Evolutionary conservation across 2,888 invertebrate species (phyloP), one percentile per base, ranked within the genome.

Genomic region (Sinopyrophorus schimmeli): DNA sequence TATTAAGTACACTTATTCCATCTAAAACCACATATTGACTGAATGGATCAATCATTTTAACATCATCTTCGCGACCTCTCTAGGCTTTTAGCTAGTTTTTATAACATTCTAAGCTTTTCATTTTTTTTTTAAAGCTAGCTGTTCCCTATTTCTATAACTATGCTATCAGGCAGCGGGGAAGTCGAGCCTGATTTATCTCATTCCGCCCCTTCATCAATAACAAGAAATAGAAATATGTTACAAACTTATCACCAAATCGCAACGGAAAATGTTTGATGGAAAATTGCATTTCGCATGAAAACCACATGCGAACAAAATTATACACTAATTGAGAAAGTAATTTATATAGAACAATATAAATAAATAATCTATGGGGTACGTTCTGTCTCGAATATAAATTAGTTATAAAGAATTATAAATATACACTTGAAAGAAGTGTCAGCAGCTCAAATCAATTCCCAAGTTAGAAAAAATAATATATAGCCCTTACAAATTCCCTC

Each of bases 201-300:
- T 18, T 35, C 40, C 47, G 40, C 47, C 47, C 47, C 34, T 24
- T 28, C 41, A 48, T 41, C 47, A 41, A 48, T 48, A 48, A 48
- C 47, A 48, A 48, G 35, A 48, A 28, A 48, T 35, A 41, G 34
- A 48, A 41, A 48, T 48, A 48, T 41, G 47, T 48, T 48, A 35
- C 27, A 41, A 35, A 41, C 34, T 48, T 48, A 48, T 41, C 34
- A 42, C 34, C 28, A 41, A n/a, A n/a, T n/a, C n/a, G 42, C 41
- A 48, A 42, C 42, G 35, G 37, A 34, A 41, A 41, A 41, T 31
- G 47, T 34, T 41, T 35, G 41, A 47, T 41, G 23, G 39, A 46
- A 39, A 44, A 35, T 44, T 37, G 44, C 21, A 44, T 44, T 44
- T 42, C 37, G 37, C 37, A 44, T 44, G 44, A 44, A 26, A 35